Conservation (phyloP, 2,888 invertebrate species). For the Notodonta ziczac region DNA sequence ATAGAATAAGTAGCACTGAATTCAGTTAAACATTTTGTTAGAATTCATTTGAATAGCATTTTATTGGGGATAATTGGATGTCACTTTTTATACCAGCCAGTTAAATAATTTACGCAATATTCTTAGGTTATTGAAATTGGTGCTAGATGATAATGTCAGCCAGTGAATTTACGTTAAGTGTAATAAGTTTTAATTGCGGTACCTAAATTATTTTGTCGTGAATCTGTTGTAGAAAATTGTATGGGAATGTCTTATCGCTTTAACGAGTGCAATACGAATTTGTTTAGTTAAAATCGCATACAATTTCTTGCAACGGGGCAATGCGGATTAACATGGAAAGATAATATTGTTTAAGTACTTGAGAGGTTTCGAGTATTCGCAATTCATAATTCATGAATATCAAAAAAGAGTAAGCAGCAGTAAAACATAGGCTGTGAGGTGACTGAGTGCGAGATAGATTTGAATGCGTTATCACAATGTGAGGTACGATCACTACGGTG, state of each 20-base stretch:
- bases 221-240: constrained; percentile 17
- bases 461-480: constrained; percentile 45
- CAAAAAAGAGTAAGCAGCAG: constrained; percentile 20
- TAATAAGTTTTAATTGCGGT: constrained; percentile 29
- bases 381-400: not conserved
- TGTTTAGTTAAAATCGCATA: not conserved
- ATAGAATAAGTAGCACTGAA: constrained; percentile 73
- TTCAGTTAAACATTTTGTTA: constrained; percentile 33
- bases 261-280: not conserved
- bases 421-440: constrained; percentile 53
- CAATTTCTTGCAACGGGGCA: constrained; percentile 1
- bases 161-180: constrained; percentile 52
- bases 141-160: constrained; percentile 63
- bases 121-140: constrained; percentile 66
- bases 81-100: constrained; percentile 19
- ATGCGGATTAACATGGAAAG: not conserved
- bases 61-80: constrained; percentile 19
- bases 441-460: constrained; percentile 47
- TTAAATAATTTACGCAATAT: constrained; percentile 39
- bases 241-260: not conserved
- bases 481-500: constrained; percentile 45
- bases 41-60: constrained; percentile 29
- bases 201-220: constrained; percentile 18
- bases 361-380: not conserved
- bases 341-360: not conserved